Conservation (phyloP, 2,797 vertebrate genomes). For the Ataeniobius toweri region DNA sequence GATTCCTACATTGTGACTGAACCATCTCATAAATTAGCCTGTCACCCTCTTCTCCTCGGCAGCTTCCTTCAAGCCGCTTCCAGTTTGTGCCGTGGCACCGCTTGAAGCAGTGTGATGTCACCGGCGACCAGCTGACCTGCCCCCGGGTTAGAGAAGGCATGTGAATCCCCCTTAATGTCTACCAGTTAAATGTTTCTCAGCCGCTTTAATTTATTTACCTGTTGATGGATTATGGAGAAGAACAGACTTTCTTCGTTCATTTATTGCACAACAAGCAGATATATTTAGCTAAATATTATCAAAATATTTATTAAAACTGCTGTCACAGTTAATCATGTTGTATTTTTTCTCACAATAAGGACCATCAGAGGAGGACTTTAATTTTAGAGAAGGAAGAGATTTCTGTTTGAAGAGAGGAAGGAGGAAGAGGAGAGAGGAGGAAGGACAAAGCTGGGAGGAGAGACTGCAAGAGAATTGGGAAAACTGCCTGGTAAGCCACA, state of each 20-base stretch:
- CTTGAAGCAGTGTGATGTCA: constrained; percentile 85
- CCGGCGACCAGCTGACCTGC: constrained; percentile 88
- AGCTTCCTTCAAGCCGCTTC: constrained; percentile 91
- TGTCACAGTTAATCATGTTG: neutral
- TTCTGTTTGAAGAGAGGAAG: constrained; percentile 64
- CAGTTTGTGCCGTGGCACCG: constrained; percentile 87
- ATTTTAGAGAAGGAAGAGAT: constrained; percentile 71
- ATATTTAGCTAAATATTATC: too few relatives aligned
- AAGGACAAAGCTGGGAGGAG: constrained; percentile 84
- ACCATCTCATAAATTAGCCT: neutral
- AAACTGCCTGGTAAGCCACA: constrained; percentile 85
- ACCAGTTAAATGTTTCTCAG: neutral
- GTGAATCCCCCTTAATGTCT: constrained; percentile 4
- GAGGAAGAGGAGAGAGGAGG: constrained; percentile 73
- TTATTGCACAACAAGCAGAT: neutral
- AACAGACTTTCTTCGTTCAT: neutral
- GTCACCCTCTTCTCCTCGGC: constrained; percentile 17
- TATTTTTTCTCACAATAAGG: constrained; percentile 73
- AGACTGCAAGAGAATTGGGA: constrained; percentile 94
- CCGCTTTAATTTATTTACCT: neutral
- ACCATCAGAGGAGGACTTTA: constrained; percentile 83
- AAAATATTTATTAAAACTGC: neutral
- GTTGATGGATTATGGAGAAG: neutral
- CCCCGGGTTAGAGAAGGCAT: constrained; percentile 94
- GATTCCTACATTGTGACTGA: neutral